Evolutionary conservation across 2,113 vertebrate genomes (phyloP).

Genomic region (Bubalus kerabau): DNA sequence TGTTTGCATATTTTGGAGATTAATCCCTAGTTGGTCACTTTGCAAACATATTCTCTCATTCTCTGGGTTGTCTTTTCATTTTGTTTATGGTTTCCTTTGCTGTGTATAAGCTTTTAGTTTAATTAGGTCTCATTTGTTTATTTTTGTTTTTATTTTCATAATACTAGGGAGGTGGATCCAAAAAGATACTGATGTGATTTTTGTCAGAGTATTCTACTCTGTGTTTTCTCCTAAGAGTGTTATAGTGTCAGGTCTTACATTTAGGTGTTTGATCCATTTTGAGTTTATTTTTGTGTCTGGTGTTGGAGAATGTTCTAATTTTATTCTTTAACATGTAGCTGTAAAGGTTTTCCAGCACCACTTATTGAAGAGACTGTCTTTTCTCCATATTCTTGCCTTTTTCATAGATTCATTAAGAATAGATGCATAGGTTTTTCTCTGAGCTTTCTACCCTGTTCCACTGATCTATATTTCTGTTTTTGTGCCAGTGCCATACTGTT

Average conservation of each 20-base stretch:
- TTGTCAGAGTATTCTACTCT: neutral
- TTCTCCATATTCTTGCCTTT: neutral
- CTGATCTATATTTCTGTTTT: neutral
- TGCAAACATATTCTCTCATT: neutral
- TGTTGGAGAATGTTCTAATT: neutral
- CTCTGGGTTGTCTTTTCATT: neutral
- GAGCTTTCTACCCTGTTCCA: neutral
- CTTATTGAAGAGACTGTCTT: neutral
- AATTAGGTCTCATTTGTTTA: neutral
- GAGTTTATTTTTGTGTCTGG: neutral
- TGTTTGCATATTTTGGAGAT: neutral
- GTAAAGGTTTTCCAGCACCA: neutral
- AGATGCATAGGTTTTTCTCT: neutral
- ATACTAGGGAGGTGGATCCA: neutral
- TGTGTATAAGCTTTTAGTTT: neutral
- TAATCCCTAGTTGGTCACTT: neutral
- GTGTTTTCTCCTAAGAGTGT: neutral
- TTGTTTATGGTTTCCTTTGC: neutral
- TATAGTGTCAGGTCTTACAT: neutral
- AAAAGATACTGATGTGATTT: neutral
- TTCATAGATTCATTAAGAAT: neutral
- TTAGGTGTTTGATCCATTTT: neutral
- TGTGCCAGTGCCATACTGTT: neutral
- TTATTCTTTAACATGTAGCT: neutral
- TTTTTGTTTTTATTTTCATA: neutral